A percentile compares a stretch with the other conserved stretches of the same genome.
Conservation (phyloP, 2,888 invertebrate species). For the Cetonia aurata region DNA sequence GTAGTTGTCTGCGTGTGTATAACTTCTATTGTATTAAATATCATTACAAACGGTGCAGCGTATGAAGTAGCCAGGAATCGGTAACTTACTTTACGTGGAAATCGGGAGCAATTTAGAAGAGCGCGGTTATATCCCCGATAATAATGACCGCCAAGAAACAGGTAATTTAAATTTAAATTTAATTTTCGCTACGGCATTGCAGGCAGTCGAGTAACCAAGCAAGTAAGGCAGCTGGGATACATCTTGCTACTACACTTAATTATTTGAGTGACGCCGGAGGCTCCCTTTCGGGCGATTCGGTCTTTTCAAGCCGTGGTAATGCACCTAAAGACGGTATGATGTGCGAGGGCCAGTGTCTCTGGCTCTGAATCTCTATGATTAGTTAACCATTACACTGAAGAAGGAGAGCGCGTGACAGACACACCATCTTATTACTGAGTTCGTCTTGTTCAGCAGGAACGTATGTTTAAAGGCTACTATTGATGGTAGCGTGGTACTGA, state of each 20-base stretch:
- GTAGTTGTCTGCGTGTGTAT: too few relatives aligned
- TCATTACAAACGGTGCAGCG: not conserved
- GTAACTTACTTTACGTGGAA: not conserved
- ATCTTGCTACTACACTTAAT: constrained; percentile 44
- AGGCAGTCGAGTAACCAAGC: constrained; percentile 22
- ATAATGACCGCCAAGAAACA: constrained; percentile 44
- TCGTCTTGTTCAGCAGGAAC: constrained; percentile 54
- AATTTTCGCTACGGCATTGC: constrained; percentile 45
- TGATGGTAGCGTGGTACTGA: constrained; percentile 49
- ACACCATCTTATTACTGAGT: constrained; percentile 62
- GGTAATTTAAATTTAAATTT: constrained; percentile 48
- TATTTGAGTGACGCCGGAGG: constrained; percentile 44
- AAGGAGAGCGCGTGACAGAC: constrained; percentile 56
- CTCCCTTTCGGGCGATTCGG: constrained; percentile 18
- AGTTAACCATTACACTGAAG: constrained; percentile 37
- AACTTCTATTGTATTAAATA: not conserved
- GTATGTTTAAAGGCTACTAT: constrained; percentile 48
- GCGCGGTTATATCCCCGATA: constrained; percentile 37
- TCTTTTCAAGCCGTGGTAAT: constrained; percentile 13
- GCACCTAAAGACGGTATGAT: constrained; percentile 20
- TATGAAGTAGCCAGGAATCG: constrained; percentile 22
- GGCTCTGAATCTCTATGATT: constrained; percentile 41
- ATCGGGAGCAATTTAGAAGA: constrained; percentile 40
- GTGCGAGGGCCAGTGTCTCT: constrained; percentile 20
- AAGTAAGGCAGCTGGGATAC: constrained; percentile 27